Base-by-base conservation (phyloP, 1,140 invertebrate species). In the Cherax destructor region DNA sequence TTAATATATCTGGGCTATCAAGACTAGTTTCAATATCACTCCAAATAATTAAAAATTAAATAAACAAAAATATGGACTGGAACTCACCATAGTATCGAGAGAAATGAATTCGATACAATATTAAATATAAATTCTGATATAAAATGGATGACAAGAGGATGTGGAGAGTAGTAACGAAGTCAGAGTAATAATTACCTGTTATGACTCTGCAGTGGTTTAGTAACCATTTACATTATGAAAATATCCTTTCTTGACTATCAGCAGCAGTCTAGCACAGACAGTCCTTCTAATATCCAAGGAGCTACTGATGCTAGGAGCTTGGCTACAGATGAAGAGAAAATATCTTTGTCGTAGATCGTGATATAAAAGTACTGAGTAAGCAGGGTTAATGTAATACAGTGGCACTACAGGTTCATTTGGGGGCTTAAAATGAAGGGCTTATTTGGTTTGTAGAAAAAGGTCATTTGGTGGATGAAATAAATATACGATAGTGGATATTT, bases 181-280 rank as follows among this genome's bases (percentile, higher is more conserved):
- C n/a, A 30, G 24, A 74, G 69, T 74, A 74, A 30, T 74, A 74
- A 21, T 30, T 74, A 74, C 6, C 0, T 74, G 24, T 74, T 30
- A n/a, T n/a, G 24, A 74, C 21, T 74, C 13, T 74, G 69, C 69
- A 74, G 16, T 74, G 13, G 2, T 13, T 74, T 30, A 24, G 24
- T 74, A 74, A 6, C 7, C 69, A 74, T 74, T 24, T 74, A 74
- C 69, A 74, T 74, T 74, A 74, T 74, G 69, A 74, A 74, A 74
- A 74, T 74, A 74, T 74, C 69, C 69, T 74, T 74, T 74, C n/a
- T 74, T 74, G n/a, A 74, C 69, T 74, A 74, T 30, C 24, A 74
- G 69, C 21, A 74, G n/a, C 69, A 24, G 5, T 74, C 69, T 74
- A 74, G 69, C 69, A 74, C 69, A 74, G 69, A 74, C 24, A 24